Evolutionary conservation across 2,797 vertebrate species (phyloP), one percentile per base, ranked within the genome.

Genomic region (Oceanodroma leucorhoa): DNA sequence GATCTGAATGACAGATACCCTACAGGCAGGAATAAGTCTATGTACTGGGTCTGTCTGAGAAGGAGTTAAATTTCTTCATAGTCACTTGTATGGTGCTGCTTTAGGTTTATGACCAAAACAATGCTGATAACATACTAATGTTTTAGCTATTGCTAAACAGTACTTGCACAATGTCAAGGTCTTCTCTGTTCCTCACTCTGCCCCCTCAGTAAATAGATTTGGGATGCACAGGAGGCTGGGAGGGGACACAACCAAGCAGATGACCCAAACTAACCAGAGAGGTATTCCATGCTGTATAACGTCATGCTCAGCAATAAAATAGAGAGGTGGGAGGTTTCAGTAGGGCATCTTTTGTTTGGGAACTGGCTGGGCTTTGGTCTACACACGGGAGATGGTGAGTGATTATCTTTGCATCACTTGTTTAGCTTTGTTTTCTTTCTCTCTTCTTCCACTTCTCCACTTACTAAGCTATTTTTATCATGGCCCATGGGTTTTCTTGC

Each of bases 161-260:
- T 29, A 20, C 30, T 78, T 32, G 10, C 9, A 58, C 3, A 40
- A 4, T 5, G 12, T 38, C 32, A 72, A 20, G 8, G 2, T 7
- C 14, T 36, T 62, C 21, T 48, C 19, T 70, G 3, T 54, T 91
- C 54, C 21, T 69, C 12, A 21, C 0, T 3, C 5, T 36, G 20
- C 5, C 36, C 36, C 19, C 1, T 3, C 11, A 19, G 0, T 41
- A 66, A 71, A 40, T 15, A 29, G 5, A 36, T 5, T 36, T 9
- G 9, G 11, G 9, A 2, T n/a, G 4, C 43, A n/a, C 3, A n/a
- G 24, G 11, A n/a, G 23, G 1, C 7, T 46, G 40, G 5, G 12
- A 76, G 15, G 9, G 13, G 3, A 8, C 17, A 50, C 8, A 70
- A n/a, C 3, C 6, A 41, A 7, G 2, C 8, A 77, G 26, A 45